These are phyloP conservation scores for Diaperis boleti DNA, from an alignment of 2,888 invertebrate species.

Conservation along the genomic window DNA sequence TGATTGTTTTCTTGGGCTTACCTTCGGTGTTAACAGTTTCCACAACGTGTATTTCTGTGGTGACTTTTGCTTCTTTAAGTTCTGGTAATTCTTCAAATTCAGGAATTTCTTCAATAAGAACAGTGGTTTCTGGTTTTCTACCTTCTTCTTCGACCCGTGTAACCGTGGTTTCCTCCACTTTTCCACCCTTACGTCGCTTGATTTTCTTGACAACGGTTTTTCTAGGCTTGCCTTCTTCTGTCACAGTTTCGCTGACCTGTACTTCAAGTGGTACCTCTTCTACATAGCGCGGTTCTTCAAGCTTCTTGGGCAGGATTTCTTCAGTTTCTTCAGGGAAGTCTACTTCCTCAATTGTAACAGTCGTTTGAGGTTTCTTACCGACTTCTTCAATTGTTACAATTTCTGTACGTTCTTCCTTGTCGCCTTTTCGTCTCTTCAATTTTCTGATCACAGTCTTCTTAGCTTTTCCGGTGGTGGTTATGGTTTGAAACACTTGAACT, in stretches of 20 bases:
- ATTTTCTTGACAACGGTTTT: conserved; percentile 55
- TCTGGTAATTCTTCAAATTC: conserved; percentile 42
- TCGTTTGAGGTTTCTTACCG: conserved; percentile 64
- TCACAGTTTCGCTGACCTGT: conserved; percentile 55
- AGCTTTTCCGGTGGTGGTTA: no score
- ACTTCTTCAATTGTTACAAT: no score
- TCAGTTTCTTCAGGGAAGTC: conserved; percentile 45
- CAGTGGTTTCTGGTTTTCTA: conserved; percentile 58
- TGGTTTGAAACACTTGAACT: no score
- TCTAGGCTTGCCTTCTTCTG: conserved; percentile 57
- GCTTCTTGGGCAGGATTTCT: conserved; percentile 41
- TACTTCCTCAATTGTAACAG: conserved; percentile 54
- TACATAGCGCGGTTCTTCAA: conserved; percentile 48
- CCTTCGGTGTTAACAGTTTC: conserved; percentile 60
- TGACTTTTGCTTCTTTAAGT: conserved; percentile 7
- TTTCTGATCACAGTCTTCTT: no score
- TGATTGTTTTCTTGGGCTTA: conserved; percentile 50
- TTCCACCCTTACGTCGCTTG: conserved; percentile 60
- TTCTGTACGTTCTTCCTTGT: no score
- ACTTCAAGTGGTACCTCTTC: conserved; percentile 57
- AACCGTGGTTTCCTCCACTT: conserved; percentile 64
- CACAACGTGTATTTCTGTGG: conserved; percentile 51
- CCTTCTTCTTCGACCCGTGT: conserved; percentile 60
- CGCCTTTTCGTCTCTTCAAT: no score
- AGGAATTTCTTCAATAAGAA: conserved; percentile 52